These are phyloP conservation scores for Actinemys pallida DNA, from an alignment of 2,113 vertebrate species.

Conservation along the genomic window DNA sequence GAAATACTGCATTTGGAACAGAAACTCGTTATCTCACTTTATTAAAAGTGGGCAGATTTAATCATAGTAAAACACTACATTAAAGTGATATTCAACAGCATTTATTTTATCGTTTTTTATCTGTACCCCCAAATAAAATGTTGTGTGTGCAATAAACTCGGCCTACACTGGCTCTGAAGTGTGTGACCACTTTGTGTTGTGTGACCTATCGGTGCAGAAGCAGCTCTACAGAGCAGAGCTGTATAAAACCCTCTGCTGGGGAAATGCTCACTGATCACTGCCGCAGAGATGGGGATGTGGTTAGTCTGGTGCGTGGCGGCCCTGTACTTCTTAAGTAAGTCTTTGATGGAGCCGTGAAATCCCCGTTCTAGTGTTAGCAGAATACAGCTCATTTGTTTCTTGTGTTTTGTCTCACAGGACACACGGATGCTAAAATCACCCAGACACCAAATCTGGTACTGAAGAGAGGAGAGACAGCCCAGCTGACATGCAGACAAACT, in stretches of 20 bases:
- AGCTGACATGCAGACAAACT: not conserved
- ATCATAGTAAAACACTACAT: not conserved
- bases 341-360: not conserved
- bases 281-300: not conserved
- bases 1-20: too few relatives aligned
- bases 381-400: not conserved
- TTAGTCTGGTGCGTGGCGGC: not conserved
- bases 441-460: not conserved
- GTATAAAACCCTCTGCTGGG: not conserved
- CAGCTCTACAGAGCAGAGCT: not conserved
- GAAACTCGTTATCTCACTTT: too few relatives aligned
- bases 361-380: not conserved
- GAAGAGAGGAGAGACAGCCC: not conserved
- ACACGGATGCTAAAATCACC: not conserved
- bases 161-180: not conserved
- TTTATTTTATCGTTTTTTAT: constrained; percentile 2
- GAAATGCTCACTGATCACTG: not conserved
- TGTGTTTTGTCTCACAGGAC: not conserved
- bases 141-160: not conserved
- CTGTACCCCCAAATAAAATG: not conserved
- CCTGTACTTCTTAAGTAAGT: not conserved
- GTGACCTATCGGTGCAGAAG: not conserved
- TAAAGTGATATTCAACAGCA: not conserved
- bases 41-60: not conserved
- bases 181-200: not conserved